These are phyloP conservation scores for Salvelinus fontinalis DNA, from an alignment of 2,113 vertebrate genomes.

Conservation along the genomic window DNA sequence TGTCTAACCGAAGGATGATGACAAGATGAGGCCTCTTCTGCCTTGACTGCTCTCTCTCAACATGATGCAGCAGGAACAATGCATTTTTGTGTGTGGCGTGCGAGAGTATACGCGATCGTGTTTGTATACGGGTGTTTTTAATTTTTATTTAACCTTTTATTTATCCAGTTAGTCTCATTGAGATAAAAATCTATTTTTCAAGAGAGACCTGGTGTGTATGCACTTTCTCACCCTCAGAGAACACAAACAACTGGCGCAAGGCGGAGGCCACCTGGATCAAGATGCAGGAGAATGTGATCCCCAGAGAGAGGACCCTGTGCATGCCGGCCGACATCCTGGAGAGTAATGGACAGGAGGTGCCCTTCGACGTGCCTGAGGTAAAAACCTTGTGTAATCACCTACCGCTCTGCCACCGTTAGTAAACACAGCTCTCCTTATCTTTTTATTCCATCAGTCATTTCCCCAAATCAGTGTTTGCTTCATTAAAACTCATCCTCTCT, in stretches of 20 bases:
- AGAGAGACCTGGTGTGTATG: constrained; percentile 8
- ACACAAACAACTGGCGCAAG: constrained; percentile 78
- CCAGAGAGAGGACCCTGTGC: constrained; percentile 81
- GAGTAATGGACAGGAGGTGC: constrained; percentile 83
- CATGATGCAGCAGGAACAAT: constrained; percentile 53
- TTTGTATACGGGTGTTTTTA: not conserved
- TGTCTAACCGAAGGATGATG: constrained; percentile 51
- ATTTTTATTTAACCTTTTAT: too few species aligned
- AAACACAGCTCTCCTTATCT: too few species aligned
- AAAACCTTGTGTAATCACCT: constrained; percentile 27
- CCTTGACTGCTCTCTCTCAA: constrained; percentile 64
- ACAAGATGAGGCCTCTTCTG: constrained; percentile 59
- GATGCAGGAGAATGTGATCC: constrained; percentile 93
- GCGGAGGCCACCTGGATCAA: constrained; percentile 88
- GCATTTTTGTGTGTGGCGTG: not conserved
- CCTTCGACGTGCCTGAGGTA: constrained; percentile 89
- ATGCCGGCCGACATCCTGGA: constrained; percentile 81
- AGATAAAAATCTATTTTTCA: too few species aligned
- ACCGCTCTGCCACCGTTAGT: too few species aligned
- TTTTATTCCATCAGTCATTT: too few species aligned
- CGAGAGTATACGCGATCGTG: not conserved
- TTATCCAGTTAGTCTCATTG: too few species aligned
- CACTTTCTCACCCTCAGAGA: constrained; percentile 68
- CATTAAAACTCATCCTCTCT: too few species aligned
- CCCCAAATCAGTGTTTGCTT: too few species aligned